Evolutionary conservation across 2,888 invertebrate species (phyloP).

Genomic region (Pyrrhia umbra): DNA sequence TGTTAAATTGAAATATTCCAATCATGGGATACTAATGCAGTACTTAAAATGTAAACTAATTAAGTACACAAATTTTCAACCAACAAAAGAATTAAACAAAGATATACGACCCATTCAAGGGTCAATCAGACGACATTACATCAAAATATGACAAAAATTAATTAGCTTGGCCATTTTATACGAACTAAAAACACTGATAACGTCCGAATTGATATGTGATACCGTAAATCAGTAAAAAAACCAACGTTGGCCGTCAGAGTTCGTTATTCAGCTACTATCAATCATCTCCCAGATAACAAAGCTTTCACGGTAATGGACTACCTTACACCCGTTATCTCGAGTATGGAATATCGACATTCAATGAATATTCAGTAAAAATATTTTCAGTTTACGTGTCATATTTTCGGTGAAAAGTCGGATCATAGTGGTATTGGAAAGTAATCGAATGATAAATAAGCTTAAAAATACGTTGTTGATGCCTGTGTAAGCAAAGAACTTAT

Average conservation of each 20-base stretch:
- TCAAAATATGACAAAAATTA: not conserved
- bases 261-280: conserved; percentile 62
- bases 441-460: not conserved
- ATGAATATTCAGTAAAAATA: conserved; percentile 42
- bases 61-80: too few species aligned
- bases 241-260: conserved; percentile 33
- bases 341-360: conserved; percentile 52
- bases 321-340: conserved; percentile 76
- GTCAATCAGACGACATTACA: too few species aligned
- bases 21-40: too few species aligned
- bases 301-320: conserved; percentile 87
- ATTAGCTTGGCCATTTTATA: not conserved
- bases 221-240: conserved; percentile 32
- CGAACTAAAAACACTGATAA: conserved; percentile 15
- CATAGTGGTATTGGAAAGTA: conserved; percentile 2
- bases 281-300: conserved; percentile 80
- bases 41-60: too few species aligned
- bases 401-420: conserved; percentile 29
- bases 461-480: not conserved
- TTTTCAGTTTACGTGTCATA: conserved; percentile 34
- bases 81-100: too few species aligned
- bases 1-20: too few species aligned
- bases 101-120: not conserved
- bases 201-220: conserved; percentile 30
- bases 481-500: not conserved